These are phyloP conservation scores for Caenorhabditis zanzibari DNA, from an alignment of 2,888 invertebrate genomes.

Conservation along the genomic window DNA sequence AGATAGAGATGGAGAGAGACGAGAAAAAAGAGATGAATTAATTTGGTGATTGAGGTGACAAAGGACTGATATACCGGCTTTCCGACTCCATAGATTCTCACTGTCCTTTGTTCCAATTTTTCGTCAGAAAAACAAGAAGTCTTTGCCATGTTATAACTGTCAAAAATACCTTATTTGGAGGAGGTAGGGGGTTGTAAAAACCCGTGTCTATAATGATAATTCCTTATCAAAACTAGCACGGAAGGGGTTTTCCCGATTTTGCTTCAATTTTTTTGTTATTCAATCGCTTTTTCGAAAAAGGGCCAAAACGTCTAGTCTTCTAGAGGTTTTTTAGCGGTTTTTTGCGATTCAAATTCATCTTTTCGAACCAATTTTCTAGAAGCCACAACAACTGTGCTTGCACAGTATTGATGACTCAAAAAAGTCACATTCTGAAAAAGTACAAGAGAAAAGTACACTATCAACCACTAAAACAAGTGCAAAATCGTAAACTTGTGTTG, in stretches of 20 bases:
- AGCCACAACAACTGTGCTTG: too few species aligned
- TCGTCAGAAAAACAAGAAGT: neutral
- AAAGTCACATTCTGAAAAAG: slow-evolving; percentile 19
- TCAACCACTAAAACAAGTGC: slow-evolving; percentile 41
- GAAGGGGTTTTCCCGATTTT: slow-evolving; percentile 27
- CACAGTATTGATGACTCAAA: neutral
- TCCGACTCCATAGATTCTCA: neutral
- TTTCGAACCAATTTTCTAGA: too few species aligned
- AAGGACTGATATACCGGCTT: slow-evolving; percentile 32
- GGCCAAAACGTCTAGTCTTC: too few species aligned
- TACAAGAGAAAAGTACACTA: slow-evolving; percentile 44
- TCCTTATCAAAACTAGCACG: slow-evolving; percentile 36
- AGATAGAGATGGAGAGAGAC: neutral
- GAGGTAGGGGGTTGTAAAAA: slow-evolving; percentile 37
- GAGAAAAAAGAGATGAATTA: slow-evolving; percentile 35
- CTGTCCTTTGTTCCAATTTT: neutral
- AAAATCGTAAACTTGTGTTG: neutral
- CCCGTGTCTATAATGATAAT: slow-evolving; percentile 20
- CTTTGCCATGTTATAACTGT: neutral
- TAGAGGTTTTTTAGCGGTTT: too few species aligned
- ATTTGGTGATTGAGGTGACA: slow-evolving; percentile 32
- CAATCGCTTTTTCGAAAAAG: too few species aligned
- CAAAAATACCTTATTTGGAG: slow-evolving; percentile 24
- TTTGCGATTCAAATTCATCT: too few species aligned
- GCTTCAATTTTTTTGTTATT: neutral